Evolutionary conservation across 1,140 invertebrate genomes (phyloP), one percentile per base, ranked within the genome.

Genomic region (Bilobella aurantiaca): DNA sequence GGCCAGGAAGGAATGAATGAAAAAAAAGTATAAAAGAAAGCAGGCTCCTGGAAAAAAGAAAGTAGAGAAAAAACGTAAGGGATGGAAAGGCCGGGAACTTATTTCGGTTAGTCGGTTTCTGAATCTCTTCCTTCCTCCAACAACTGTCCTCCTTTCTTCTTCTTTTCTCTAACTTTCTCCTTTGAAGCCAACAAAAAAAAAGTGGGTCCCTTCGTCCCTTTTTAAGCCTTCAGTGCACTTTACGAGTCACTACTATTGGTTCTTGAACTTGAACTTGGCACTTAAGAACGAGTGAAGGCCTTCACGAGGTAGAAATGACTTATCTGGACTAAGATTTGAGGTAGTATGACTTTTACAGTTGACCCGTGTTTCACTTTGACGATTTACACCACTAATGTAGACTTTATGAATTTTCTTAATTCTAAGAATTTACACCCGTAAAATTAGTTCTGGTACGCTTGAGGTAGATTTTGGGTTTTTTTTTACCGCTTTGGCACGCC

Each of bases 101-200:
- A 27, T 62, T 62, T 62, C 59, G 59, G 32, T 62, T 62, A 62
- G 59, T 62, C 59, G 59, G 29, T 42, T 62, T 62, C 27, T 62
- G 59, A 62, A 62, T 62, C 30, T 37, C 32, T 37, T 58, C 32
- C 58, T 59, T 59, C 28, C 32, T 59, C 29, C 1, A 29, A n/a
- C n/a, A n/a, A 64, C 47, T 64, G 28, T 58, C 46, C 47, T 57
- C 31, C 25, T 56, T 37, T 23, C 47, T 27, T 28, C 28, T 37
- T 30, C 47, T 58, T 64, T 58, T 56, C 37, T 62, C 23, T 8
- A 28, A 18, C 61, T 42, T 32, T 37, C 57, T 21, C 49, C 21
- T 65, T 61, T 53, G 59, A 34, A 2, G 18, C 37, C 46, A 28
- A 64, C 23, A 30, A 23, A 18, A 34, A 37, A 61, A 61, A 61